Percentiles rank a stretch among this genome's conserved stretches.
phyloP scores from a whole-genome alignment of 1,140 invertebrate species.

The Rhynchophorus ferrugineus region DNA sequence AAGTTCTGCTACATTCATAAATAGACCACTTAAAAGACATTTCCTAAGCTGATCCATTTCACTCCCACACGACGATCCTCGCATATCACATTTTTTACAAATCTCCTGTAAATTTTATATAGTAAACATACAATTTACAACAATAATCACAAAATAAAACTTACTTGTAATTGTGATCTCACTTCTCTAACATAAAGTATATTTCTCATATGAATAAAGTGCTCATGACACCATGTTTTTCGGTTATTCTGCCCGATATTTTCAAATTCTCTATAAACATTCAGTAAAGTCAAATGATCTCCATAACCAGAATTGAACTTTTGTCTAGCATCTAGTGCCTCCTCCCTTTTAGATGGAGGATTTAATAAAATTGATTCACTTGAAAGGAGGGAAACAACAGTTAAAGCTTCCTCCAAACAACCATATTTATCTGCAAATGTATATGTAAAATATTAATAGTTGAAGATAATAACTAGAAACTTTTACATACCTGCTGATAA shows the following conservation, averaged over 20 bases:
- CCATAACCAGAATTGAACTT: conserved; percentile 85
- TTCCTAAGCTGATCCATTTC: conserved; percentile 67
- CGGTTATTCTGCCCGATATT: conserved; percentile 67
- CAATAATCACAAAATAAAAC: not conserved
- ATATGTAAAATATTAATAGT: not conserved
- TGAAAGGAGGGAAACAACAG: conserved; percentile 50
- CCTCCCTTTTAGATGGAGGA: conserved; percentile 54
- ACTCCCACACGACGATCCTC: conserved; percentile 63
- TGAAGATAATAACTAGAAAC: not conserved
- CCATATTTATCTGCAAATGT: conserved; percentile 51
- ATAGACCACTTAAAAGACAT: conserved; percentile 74
- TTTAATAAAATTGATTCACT: conserved; percentile 53
- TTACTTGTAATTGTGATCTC: conserved; percentile 63
- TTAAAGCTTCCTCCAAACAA: conserved; percentile 77
- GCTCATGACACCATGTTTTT: conserved; percentile 78
- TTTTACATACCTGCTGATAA: conserved; percentile 50
- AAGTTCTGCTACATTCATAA: conserved; percentile 83
- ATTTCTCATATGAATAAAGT: conserved; percentile 82
- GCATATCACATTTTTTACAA: conserved; percentile 61
- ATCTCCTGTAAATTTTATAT: conserved; percentile 47
- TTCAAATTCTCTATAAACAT: conserved; percentile 76
- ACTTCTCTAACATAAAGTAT: conserved; percentile 76
- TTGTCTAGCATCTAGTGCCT: conserved; percentile 57
- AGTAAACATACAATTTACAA: too few species aligned
- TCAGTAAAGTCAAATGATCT: conserved; percentile 88